Conservation (phyloP, 2,797 vertebrate genomes). For the Coranthus polyacanthus region DNA sequence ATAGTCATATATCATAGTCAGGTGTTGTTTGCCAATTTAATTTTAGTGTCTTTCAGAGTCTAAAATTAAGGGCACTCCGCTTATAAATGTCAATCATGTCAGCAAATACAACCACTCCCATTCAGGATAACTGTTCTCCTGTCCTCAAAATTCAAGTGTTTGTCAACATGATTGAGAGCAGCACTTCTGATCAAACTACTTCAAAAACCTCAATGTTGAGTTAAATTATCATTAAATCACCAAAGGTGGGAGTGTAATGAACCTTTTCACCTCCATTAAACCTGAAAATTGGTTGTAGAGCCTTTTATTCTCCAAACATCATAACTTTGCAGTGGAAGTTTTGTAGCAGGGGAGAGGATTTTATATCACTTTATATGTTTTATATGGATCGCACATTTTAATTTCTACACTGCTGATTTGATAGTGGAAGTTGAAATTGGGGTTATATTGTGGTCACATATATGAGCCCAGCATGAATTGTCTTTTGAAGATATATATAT, state of each 20-base stretch:
- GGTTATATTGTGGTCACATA: slow-evolving; percentile 72
- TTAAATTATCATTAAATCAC: slow-evolving; percentile 63
- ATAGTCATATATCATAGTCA: neutral
- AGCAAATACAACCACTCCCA: slow-evolving; percentile 15
- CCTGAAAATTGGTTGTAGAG: slow-evolving; percentile 73
- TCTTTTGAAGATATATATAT: slow-evolving; percentile 67
- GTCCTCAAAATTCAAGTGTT: slow-evolving; percentile 35
- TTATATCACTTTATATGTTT: slow-evolving; percentile 56
- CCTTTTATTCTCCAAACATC: slow-evolving; percentile 70
- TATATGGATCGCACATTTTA: slow-evolving; percentile 67
- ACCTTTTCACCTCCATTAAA: slow-evolving; percentile 75
- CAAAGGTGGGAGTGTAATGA: slow-evolving; percentile 68
- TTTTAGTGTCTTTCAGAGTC: slow-evolving; percentile 4
- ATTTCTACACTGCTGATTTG: slow-evolving; percentile 67
- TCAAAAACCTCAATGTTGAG: slow-evolving; percentile 48
- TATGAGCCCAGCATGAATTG: slow-evolving; percentile 64
- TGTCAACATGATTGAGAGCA: slow-evolving; percentile 55
- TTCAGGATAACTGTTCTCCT: slow-evolving; percentile 6
- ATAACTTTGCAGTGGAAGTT: slow-evolving; percentile 57
- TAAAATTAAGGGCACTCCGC: slow-evolving; percentile 13
- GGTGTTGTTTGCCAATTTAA: slow-evolving; percentile 12
- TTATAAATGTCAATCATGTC: slow-evolving; percentile 28
- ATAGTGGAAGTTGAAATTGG: slow-evolving; percentile 65
- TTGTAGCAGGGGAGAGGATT: slow-evolving; percentile 61
- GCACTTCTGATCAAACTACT: slow-evolving; percentile 43